Conservation (phyloP, 1,140 invertebrate species). For the Drosophila tristis region DNA sequence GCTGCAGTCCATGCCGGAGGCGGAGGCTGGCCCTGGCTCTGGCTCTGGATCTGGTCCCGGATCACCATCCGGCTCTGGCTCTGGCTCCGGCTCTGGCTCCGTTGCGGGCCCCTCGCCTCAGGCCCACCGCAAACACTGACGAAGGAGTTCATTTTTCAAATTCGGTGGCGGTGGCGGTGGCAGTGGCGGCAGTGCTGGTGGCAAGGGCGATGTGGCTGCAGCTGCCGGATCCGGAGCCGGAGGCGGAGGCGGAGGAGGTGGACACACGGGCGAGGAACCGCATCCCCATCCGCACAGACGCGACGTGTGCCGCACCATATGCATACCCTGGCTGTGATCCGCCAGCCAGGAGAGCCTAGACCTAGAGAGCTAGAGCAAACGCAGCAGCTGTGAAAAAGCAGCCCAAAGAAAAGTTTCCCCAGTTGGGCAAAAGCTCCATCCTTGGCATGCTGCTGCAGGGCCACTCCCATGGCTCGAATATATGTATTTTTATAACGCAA, state of each 20-base stretch:
- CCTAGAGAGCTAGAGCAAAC: too few species aligned
- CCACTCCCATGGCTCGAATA: too few species aligned
- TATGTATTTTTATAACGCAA: too few species aligned
- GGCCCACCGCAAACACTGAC: conserved; percentile 80
- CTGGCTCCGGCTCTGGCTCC: conserved; percentile 36
- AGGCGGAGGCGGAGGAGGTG: conserved; percentile 60
- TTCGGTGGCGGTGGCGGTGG: conserved; percentile 49
- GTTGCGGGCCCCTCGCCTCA: conserved; percentile 68
- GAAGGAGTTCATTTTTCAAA: conserved; percentile 83
- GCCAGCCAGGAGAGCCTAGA: not conserved
- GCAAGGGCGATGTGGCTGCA: conserved; percentile 4
- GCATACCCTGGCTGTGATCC: conserved; percentile 76
- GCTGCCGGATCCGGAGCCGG: conserved; percentile 23
- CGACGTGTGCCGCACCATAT: conserved; percentile 79
- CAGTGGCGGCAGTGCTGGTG: conserved; percentile 11
- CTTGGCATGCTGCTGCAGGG: too few species aligned
- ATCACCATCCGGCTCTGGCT: conserved; percentile 40
- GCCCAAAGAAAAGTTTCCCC: too few species aligned
- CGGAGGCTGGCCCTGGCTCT: conserved; percentile 32
- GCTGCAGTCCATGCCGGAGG: conserved; percentile 67
- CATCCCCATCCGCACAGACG: conserved; percentile 63
- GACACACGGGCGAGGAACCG: conserved; percentile 69
- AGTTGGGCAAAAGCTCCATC: too few species aligned
- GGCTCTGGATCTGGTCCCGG: conserved; percentile 39
- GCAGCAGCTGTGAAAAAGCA: too few species aligned